Base-by-base conservation (phyloP, 2,888 invertebrate genomes). In the Drosophila mayaguana region DNA sequence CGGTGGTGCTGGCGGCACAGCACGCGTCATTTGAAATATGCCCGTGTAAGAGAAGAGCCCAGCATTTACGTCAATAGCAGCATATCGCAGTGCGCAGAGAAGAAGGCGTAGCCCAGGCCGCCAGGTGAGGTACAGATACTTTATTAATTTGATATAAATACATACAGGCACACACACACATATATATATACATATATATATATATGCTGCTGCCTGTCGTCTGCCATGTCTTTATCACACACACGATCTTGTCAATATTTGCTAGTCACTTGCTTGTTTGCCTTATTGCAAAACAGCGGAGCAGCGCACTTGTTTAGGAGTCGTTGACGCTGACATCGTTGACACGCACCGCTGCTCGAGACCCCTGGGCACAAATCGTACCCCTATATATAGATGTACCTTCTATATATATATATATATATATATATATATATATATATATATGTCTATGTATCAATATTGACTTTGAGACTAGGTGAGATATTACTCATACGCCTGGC, bases 401-500 rank as follows among this genome's bases (percentile, higher is more conserved):
- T n/a, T n/a, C n/a, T 8, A 25, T 25, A 28, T 46, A 28, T n/a
- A 28, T 25, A 16, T 25, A 25, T 25, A 46, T 8, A 25, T 9
- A 28, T 9, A 25, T 8, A 25, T 25, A 32, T 48, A 28, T 18
- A 28, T 28, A n/a, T n/a, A 28, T 28, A 48, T 5, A 28, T 48
- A 28, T n/a, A 51, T 69, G 28, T 28, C 25, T 51, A 38, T 60
- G 16, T 51, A 68, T 78, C 83, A 87, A 80, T 83, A 81, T 82
- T 82, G 71, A 79, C 63, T 43, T 9, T 46, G 55, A 34, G 66
- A 40, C 69, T 72, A 70, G 88, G 85, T 82, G 83, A 57, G 74
- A 84, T 72, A 85, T 86, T 86, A 85, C 90, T 89, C 89, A 86
- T 89, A 88, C 88, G 86, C 72, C 78, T 69, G 63, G 56, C 70